Evolutionary conservation across 2,113 vertebrate genomes (phyloP), one percentile per base, ranked within the genome.

Genomic region (Thinocorus orbignyianus): DNA sequence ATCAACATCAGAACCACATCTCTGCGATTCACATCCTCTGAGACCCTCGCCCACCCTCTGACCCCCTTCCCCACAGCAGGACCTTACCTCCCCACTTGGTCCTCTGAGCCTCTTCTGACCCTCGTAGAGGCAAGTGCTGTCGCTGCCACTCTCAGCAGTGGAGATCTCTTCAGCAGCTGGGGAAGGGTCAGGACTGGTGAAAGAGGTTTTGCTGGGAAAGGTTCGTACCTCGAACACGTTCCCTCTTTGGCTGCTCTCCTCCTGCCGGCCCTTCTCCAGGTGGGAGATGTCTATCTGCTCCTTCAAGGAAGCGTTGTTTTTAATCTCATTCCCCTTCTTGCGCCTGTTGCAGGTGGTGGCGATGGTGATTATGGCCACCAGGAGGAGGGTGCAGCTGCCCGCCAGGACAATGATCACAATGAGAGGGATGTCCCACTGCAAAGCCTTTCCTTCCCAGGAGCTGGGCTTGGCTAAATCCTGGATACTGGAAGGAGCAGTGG

Each of bases 321-420:
- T 98, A 58, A 98, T 96, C 86, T 97, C 96, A 8, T 97, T 98
- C 92, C 98, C 98, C 86, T 98, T 99, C 95, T 98, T 99, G 86
- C 98, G 98, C 52, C 97, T 98, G 97, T 98, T 99, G 97, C 99
- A 99, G 82, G 99, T 99, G 94, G 99, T 99, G 84, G 99, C 99
- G 3, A 99, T 99, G 90, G 99, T 98, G 97, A 99, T 98, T 95
- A 99, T 99, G 81, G 99, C 99, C 86, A 99, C 98, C 85, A 99
- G 98, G 33, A 99, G 98, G 82, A 99, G 97, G 24, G 99, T 99
- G 97, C 99, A 99, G 97, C 99, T 99, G 74, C 99, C 99, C 1
- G 99, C 99, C 94, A 99, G 97, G 86, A 99, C 97, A 6, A 99
- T 98, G 97, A 99, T 99, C 44, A 99, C 98, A 1, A 99, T 99